phyloP scores from a whole-genome alignment of 2,113 vertebrate genomes.

The Tetrax tetrax region DNA sequence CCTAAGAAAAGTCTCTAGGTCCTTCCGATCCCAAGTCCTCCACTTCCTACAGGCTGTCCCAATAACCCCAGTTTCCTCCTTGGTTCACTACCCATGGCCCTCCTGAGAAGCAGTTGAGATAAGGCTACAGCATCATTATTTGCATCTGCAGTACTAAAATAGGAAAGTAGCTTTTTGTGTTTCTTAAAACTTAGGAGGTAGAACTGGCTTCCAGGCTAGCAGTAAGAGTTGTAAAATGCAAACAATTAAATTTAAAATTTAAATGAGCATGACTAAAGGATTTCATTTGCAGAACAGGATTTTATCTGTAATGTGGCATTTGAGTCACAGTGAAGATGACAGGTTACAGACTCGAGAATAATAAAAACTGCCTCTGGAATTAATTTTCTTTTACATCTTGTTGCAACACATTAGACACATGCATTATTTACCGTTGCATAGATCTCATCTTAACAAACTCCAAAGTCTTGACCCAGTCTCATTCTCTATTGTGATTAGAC shows the following conservation, averaged over 20 bases:
- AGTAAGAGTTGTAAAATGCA: conserved; percentile 25
- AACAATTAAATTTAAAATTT: conserved; percentile 63
- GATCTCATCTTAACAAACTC: conserved; percentile 38
- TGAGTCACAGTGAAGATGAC: conserved; percentile 7
- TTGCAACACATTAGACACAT: conserved; percentile 29
- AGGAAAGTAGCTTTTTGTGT: neutral
- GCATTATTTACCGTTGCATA: conserved; percentile 37
- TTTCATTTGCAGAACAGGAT: conserved; percentile 52
- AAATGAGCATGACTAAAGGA: conserved; percentile 59
- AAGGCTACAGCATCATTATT: neutral
- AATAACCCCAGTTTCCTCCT: neutral
- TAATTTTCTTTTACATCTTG: conserved; percentile 53
- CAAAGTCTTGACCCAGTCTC: conserved; percentile 3
- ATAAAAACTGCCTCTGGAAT: conserved; percentile 50
- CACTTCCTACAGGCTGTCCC: neutral
- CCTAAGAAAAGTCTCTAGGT: neutral
- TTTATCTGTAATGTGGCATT: conserved; percentile 47
- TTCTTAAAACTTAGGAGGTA: neutral
- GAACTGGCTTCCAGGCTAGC: conserved; percentile 7
- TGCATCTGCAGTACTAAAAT: neutral
- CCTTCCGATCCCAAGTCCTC: neutral
- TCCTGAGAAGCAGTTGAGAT: neutral
- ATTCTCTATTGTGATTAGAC: conserved; percentile 3
- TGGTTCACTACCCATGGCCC: neutral
- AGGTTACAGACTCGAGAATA: conserved; percentile 43